Evolutionary conservation across 2,113 vertebrate genomes (phyloP).

Genomic region (Xerus inauris): DNA sequence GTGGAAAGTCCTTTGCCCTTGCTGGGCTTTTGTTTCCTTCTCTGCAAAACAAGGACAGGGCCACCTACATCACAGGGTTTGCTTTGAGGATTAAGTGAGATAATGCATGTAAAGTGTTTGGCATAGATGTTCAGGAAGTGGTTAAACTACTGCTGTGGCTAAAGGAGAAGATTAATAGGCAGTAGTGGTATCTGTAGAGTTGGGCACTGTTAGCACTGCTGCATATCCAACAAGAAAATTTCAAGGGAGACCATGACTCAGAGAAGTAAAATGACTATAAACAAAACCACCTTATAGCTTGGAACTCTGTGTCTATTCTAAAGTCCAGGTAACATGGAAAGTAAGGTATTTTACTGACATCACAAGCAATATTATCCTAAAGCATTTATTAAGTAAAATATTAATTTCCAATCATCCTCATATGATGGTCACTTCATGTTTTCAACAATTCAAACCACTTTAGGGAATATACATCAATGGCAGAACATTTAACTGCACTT

Average conservation of each 20-base stretch:
- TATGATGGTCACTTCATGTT: neutral
- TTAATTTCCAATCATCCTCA: neutral
- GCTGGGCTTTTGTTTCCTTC: conserved; percentile 33
- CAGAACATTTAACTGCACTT: neutral
- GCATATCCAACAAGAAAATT: neutral
- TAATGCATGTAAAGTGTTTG: neutral
- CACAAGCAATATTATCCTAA: neutral
- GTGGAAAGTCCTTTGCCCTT: neutral
- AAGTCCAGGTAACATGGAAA: neutral
- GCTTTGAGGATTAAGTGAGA: conserved; percentile 42
- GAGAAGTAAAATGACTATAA: neutral
- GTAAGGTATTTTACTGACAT: neutral
- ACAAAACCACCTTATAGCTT: neutral
- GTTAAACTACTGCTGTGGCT: neutral
- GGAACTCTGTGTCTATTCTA: neutral
- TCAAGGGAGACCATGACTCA: neutral
- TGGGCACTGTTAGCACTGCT: neutral
- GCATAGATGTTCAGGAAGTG: neutral
- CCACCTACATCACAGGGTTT: neutral
- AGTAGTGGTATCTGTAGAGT: too few species aligned
- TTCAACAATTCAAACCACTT: neutral
- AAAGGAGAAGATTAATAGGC: neutral
- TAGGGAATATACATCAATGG: neutral
- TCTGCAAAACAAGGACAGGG: neutral
- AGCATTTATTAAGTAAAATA: neutral